These are phyloP conservation scores for Maconellicoccus hirsutus DNA, from an alignment of 1,140 invertebrate genomes.

Conservation along the genomic window DNA sequence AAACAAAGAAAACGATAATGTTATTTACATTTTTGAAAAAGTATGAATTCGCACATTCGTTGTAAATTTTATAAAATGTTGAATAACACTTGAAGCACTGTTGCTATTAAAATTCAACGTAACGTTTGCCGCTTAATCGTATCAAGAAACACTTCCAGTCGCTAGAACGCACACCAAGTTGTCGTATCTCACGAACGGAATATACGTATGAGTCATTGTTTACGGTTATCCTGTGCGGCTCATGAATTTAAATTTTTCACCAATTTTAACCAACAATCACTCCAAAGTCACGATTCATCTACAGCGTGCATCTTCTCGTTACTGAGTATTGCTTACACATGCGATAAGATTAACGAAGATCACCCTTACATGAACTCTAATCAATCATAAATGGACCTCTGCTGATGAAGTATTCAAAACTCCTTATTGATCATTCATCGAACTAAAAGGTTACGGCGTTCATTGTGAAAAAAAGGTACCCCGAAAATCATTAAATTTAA, in stretches of 20 bases:
- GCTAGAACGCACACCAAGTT: background rate
- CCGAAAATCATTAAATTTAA: background rate
- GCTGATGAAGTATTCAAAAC: too few relatives aligned
- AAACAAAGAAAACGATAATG: slow-evolving; percentile 34
- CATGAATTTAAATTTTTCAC: background rate
- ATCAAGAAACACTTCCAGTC: background rate
- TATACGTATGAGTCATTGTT: slow-evolving; percentile 4
- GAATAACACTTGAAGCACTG: background rate
- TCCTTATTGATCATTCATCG: too few relatives aligned
- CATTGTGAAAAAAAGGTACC: background rate
- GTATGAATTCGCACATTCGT: background rate
- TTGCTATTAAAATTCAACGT: background rate
- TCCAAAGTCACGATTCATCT: background rate
- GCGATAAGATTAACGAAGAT: too few relatives aligned
- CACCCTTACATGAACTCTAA: too few relatives aligned
- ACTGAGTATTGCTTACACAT: too few relatives aligned
- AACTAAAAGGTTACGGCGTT: too few relatives aligned
- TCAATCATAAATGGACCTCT: too few relatives aligned
- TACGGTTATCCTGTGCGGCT: background rate
- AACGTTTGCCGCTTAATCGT: background rate
- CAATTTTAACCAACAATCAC: background rate
- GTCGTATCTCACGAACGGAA: background rate
- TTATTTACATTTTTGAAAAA: slow-evolving; percentile 10
- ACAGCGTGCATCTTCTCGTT: too few relatives aligned
- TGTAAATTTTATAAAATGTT: background rate